phyloP scores from a whole-genome alignment of 2,113 vertebrate species.

The Melanerpes formicivorus region DNA sequence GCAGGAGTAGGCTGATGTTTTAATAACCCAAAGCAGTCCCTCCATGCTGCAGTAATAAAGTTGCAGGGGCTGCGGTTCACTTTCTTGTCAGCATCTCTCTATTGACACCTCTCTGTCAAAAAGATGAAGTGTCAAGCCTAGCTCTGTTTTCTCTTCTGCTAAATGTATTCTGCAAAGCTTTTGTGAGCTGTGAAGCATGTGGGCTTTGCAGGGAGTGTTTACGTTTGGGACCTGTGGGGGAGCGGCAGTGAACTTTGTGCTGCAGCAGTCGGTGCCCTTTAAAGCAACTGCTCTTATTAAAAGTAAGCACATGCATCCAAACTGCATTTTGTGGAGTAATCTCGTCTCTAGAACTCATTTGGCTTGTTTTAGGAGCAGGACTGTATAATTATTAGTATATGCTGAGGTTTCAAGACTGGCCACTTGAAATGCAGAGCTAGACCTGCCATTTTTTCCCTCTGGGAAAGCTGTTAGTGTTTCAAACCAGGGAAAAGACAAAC shows the following conservation, averaged over 20 bases:
- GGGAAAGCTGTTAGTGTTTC: background rate
- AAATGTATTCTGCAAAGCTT: constrained; percentile 44
- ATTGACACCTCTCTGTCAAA: constrained; percentile 69
- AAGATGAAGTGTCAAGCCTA: constrained; percentile 54
- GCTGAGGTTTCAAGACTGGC: background rate
- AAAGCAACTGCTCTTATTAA: constrained; percentile 20
- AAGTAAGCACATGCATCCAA: background rate
- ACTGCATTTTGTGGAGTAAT: background rate
- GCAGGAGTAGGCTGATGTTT: background rate
- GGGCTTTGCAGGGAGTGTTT: constrained; percentile 57
- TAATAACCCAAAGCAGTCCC: constrained; percentile 20
- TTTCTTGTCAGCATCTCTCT: constrained; percentile 27
- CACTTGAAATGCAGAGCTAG: background rate
- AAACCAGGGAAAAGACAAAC: background rate
- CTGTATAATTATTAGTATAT: background rate
- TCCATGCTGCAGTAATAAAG: constrained; percentile 26
- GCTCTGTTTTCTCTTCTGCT: constrained; percentile 44
- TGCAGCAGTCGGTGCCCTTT: constrained; percentile 16
- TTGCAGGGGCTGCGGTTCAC: constrained; percentile 32
- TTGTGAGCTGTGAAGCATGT: constrained; percentile 36
- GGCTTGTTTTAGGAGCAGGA: background rate
- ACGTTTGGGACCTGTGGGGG: constrained; percentile 22
- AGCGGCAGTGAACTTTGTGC: constrained; percentile 50
- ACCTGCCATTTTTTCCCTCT: background rate
- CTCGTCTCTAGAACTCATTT: background rate